These are phyloP conservation scores for Acomys russatus DNA, from an alignment of 2,797 vertebrate genomes.

Conservation along the genomic window DNA sequence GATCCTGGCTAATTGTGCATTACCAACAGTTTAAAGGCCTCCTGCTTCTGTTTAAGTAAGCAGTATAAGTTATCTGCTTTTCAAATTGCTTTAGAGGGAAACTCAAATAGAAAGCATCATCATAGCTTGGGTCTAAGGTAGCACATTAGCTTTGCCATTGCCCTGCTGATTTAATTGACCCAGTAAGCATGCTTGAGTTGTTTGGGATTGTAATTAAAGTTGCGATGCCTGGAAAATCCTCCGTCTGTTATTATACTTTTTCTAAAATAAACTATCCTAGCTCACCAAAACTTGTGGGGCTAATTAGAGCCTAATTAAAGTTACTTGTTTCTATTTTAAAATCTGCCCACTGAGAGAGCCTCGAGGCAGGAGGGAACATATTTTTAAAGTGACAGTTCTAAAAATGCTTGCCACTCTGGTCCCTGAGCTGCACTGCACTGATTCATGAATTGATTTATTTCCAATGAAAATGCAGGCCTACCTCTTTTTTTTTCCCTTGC, in stretches of 20 bases:
- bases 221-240: constrained; percentile 73
- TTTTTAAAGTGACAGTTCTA: constrained; percentile 86
- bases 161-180: constrained; percentile 85
- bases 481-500: constrained; percentile 28
- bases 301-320: constrained; percentile 90
- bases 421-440: constrained; percentile 58
- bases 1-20: constrained; percentile 40
- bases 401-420: constrained; percentile 77
- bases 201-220: constrained; percentile 86
- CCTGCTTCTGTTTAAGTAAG: constrained; percentile 75
- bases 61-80: constrained; percentile 73
- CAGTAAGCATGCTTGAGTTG: constrained; percentile 83
- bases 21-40: constrained; percentile 64
- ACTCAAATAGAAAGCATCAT: constrained; percentile 71
- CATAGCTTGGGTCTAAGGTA: constrained; percentile 68
- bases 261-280: constrained; percentile 80
- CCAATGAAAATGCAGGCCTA: constrained; percentile 69
- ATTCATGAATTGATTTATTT: constrained; percentile 76
- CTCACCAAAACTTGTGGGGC: constrained; percentile 82
- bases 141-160: constrained; percentile 76
- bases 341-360: constrained; percentile 81
- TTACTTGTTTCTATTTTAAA: constrained; percentile 86
- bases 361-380: constrained; percentile 78
- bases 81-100: constrained; percentile 70
- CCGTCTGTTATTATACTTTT: constrained; percentile 78